Base-by-base conservation (phyloP, 2,888 invertebrate genomes). In the Metacarcinus magister region DNA sequence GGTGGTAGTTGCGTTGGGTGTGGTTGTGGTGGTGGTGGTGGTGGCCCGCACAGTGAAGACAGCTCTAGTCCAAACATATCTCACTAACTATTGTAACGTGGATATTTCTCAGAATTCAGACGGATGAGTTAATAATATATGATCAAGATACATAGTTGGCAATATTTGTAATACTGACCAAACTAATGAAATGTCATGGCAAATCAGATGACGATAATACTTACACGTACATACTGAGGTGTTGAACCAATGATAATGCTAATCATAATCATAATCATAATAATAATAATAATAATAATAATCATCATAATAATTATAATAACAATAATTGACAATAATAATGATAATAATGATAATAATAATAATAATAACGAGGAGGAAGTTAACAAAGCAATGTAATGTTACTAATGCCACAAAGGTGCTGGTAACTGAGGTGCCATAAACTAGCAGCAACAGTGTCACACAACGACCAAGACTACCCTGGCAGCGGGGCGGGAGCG, bases 11-110 rank as follows among this genome's bases (percentile, higher is more conserved):
- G 75, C 28, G 28, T n/a, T 82, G 75, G n/a, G n/a, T n/a, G n/a
- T n/a, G 75, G 75, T 32, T 87, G 87, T 87, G 10, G 87, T 87
- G 32, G 87, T 87, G 87, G 87, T 87, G 87, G 87, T 39, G 87
- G 87, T 87, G 87, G 87, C 87, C 87, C 87, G 87, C 39, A 87
- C 87, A 87, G 87, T 87, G 87, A 87, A 87, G 87, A 87, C 87
- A 87, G 32, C 87, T 32, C 87, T 87, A 87, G 87, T 87, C 39
- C 87, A 87, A 39, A 87, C 87, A 87, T 75, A 75, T 87, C 87
- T 87, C 87, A 87, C 87, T 87, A 87, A 87, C 87, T 87, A 87
- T 87, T 87, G 87, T 87, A 87, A 87, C 87, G 87, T 39, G 87
- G 87, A 87, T 87, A 87, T 32, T 39, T 87, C 39, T 87, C 87